Evolutionary conservation across 2,888 invertebrate species (phyloP).

Genomic region (Andrena marginata): DNA sequence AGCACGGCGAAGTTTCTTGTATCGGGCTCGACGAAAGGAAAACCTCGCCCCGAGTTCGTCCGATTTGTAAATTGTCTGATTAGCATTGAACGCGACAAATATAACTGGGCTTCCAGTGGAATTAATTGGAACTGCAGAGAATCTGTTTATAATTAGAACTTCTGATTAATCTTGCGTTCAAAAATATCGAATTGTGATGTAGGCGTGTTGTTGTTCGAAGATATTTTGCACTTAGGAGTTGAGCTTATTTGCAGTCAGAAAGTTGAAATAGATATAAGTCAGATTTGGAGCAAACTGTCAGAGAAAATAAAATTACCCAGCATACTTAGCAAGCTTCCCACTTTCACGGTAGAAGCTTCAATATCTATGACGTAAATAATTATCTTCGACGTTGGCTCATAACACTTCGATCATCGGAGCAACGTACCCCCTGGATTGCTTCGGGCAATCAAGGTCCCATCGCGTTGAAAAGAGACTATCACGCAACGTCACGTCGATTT

Average conservation of each 20-base stretch:
- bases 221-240: too few species aligned
- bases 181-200: too few species aligned
- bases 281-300: neutral
- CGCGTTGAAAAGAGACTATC: conserved; percentile 7
- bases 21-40: conserved; percentile 19
- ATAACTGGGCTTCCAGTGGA: neutral
- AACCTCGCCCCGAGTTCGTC: conserved; percentile 9
- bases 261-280: too few species aligned
- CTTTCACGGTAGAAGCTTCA: neutral
- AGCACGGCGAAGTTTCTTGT: conserved; percentile 27
- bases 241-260: too few species aligned
- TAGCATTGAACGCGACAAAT: conserved; percentile 10
- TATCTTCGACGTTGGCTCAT: neutral
- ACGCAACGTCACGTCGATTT: neutral
- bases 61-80: conserved; percentile 18
- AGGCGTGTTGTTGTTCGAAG: too few species aligned
- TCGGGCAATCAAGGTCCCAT: neutral
- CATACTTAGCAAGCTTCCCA: neutral
- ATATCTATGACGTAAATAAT: neutral
- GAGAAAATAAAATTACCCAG: neutral
- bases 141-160: too few species aligned
- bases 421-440: neutral
- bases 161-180: too few species aligned
- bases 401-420: neutral
- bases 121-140: neutral